These are phyloP conservation scores for Lycia hirtaria DNA, from an alignment of 2,888 invertebrate genomes.

Conservation along the genomic window DNA sequence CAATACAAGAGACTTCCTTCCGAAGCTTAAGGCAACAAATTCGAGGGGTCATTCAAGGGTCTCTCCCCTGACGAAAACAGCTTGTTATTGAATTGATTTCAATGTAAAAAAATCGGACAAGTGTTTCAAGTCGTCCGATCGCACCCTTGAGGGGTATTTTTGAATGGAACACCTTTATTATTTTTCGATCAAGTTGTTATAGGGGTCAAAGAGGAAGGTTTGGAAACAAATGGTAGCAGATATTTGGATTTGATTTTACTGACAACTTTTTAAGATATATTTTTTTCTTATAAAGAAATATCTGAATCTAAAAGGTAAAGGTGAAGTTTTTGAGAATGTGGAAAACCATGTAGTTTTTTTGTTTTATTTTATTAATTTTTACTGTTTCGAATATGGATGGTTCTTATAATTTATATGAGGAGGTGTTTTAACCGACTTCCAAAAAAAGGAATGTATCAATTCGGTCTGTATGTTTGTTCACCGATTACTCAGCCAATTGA, in stretches of 20 bases:
- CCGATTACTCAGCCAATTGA: too few species aligned
- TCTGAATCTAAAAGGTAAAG: too few species aligned
- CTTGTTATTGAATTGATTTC: constrained; percentile 56
- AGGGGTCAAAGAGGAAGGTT: constrained; percentile 9
- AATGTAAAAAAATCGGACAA: constrained; percentile 51
- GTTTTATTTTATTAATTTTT: too few species aligned
- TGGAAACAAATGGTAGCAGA: constrained; percentile 1
- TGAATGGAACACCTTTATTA: constrained; percentile 37
- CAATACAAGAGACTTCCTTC: constrained; percentile 22
- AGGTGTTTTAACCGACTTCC: too few species aligned
- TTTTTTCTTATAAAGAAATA: background rate
- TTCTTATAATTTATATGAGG: too few species aligned
- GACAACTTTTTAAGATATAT: background rate
- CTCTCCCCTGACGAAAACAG: constrained; percentile 34
- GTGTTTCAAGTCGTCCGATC: constrained; percentile 45
- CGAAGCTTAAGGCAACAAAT: constrained; percentile 36
- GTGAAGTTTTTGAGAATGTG: too few species aligned
- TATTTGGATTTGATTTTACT: background rate
- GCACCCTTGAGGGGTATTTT: constrained; percentile 47
- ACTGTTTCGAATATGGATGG: too few species aligned
- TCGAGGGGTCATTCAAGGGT: constrained; percentile 44
- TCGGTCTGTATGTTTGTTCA: too few species aligned
- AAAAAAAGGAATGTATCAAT: too few species aligned
- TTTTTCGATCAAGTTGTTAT: constrained; percentile 37
- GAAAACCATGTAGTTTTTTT: too few species aligned